These are phyloP conservation scores for Drosophila robusta DNA, from an alignment of 2,888 invertebrate genomes.

Conservation along the genomic window DNA sequence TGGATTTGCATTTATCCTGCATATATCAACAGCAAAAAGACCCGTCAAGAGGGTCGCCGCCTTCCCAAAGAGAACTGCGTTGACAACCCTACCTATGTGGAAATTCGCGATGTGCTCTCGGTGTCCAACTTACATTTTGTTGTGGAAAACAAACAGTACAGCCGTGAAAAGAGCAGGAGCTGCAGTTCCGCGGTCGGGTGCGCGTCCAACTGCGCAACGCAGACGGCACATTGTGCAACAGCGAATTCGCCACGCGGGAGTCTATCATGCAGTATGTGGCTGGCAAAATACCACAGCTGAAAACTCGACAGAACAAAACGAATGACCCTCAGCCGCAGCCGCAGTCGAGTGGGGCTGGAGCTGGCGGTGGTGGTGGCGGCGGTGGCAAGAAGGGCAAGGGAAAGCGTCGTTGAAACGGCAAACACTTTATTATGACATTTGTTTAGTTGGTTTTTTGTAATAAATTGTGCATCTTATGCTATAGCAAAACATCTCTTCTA, in stretches of 20 bases:
- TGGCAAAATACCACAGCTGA: conserved; percentile 95
- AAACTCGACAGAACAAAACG: conserved; percentile 88
- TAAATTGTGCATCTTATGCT: conserved; percentile 48
- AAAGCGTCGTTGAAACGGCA: conserved; percentile 72
- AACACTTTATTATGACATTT: conserved; percentile 23
- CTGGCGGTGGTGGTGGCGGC: conserved; percentile 65
- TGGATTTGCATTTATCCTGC: conserved; percentile 99
- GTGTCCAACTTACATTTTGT: conserved; percentile 93
- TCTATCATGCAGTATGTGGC: conserved; percentile 92
- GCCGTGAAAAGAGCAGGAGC: conserved; percentile 96
- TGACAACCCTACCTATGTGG: conserved; percentile 97
- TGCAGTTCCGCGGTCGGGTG: conserved; percentile 93
- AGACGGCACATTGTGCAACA: conserved; percentile 91
- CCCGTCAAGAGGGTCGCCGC: conserved; percentile 94
- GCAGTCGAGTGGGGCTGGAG: conserved; percentile 45
- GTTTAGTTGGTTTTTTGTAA: conserved; percentile 65
- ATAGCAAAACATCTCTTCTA: conserved; percentile 24
- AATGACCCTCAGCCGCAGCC: conserved; percentile 64
- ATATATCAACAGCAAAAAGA: conserved; percentile 97
- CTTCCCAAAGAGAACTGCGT: conserved; percentile 94
- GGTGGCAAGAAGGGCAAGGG: conserved; percentile 84
- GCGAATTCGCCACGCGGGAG: conserved; percentile 91
- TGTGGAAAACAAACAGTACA: conserved; percentile 96
- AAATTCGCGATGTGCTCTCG: conserved; percentile 96
- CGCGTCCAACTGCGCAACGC: conserved; percentile 96